Conservation (phyloP, 2,113 vertebrate species). For the Seriola rivoliana region DNA sequence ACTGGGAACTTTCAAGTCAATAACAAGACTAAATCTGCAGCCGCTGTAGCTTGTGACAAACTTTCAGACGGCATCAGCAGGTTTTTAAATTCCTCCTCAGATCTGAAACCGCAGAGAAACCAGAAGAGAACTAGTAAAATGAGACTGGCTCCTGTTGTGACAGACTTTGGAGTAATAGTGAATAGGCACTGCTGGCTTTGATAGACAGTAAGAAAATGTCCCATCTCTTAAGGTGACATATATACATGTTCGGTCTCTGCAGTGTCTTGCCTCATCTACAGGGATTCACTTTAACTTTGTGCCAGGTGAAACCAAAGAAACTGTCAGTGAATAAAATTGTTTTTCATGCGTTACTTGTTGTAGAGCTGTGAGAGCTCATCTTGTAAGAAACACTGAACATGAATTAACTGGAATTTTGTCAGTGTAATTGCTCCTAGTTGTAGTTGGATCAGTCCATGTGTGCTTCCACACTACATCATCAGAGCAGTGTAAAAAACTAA, state of each 20-base stretch:
- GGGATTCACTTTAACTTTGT: constrained; percentile 2
- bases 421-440: constrained; percentile 1
- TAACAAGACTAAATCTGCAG: not conserved
- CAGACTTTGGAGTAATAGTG: not conserved
- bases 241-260: not conserved
- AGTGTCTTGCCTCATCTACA: not conserved
- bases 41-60: not conserved
- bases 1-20: not conserved
- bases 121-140: constrained; percentile 6
- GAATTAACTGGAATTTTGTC: constrained; percentile 9
- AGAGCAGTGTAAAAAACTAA: constrained; percentile 11
- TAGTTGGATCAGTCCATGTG: not conserved
- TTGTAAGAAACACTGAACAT: not conserved
- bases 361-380: not conserved
- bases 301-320: not conserved
- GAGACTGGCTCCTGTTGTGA: not conserved
- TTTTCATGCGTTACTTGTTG: not conserved
- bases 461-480: not conserved
- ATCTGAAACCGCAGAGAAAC: not conserved
- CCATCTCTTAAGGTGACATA: not conserved
- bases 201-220: not conserved
- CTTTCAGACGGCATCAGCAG: not conserved
- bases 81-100: constrained; percentile 38
- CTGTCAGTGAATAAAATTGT: not conserved
- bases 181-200: not conserved